Conservation (phyloP, 2,888 invertebrate genomes). For the Prostheceraeus crozeri region DNA sequence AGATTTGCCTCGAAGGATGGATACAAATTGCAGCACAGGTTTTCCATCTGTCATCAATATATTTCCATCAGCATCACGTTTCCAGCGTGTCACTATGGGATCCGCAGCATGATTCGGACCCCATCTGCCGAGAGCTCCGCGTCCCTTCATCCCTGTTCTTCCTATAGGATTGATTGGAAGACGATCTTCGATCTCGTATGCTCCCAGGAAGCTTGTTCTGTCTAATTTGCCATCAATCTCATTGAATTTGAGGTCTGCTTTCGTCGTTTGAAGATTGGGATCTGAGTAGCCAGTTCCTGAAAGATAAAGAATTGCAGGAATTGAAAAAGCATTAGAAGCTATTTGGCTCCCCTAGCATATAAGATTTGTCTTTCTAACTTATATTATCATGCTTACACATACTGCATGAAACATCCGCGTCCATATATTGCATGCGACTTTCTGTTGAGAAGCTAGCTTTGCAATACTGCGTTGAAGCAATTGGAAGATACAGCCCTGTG, state of each 20-base stretch:
- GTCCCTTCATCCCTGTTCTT: constrained; percentile 76
- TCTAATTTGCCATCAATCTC: constrained; percentile 63
- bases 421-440: too few relatives aligned
- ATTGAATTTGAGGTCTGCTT: constrained; percentile 75
- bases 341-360: too few relatives aligned
- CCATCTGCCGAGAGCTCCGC: constrained; percentile 78
- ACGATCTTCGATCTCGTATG: constrained; percentile 43
- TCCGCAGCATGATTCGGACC: constrained; percentile 97
- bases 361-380: too few relatives aligned
- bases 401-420: too few relatives aligned
- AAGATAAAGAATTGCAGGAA: too few relatives aligned
- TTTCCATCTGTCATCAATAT: background rate
- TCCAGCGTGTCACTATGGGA: constrained; percentile 78
- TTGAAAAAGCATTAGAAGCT: too few relatives aligned
- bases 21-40: constrained; percentile 79
- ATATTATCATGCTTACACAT: too few relatives aligned
- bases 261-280: too few relatives aligned
- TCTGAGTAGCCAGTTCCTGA: too few relatives aligned
- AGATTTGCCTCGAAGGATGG: constrained; percentile 76
- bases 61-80: constrained; percentile 28
- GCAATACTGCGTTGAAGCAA: too few relatives aligned
- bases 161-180: constrained; percentile 69
- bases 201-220: constrained; percentile 44
- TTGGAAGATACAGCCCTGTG: too few relatives aligned
- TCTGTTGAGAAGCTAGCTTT: too few relatives aligned